A percentile compares a stretch with the other conserved stretches of the same genome.
These are phyloP conservation scores for Helicoverpa armigera DNA, from an alignment of 1,140 invertebrate species.

Conservation along the genomic window DNA sequence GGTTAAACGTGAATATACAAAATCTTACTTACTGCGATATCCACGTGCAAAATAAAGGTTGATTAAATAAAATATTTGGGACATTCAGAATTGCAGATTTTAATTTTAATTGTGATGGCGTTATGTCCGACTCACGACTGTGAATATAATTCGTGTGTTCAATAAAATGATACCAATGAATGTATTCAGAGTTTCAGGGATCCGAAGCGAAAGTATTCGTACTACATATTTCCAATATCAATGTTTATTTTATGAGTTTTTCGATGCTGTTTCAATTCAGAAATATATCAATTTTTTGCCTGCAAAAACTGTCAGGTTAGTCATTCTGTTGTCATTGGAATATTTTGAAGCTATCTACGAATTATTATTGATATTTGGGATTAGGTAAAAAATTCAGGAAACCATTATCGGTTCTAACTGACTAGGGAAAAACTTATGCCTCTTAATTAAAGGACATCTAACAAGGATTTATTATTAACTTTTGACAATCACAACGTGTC, in stretches of 20 bases:
- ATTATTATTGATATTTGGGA: too few species aligned
- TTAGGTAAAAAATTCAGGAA: too few species aligned
- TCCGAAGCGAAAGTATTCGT: neutral
- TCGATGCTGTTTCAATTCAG: neutral
- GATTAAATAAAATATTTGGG: neutral
- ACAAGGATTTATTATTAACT: too few species aligned
- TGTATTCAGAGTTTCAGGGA: neutral
- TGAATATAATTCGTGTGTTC: neutral
- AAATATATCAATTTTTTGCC: too few species aligned
- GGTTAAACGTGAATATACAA: neutral
- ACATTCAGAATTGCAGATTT: neutral
- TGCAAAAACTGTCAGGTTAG: too few species aligned
- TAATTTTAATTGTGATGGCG: neutral
- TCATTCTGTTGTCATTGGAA: too few species aligned
- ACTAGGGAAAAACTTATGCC: too few species aligned
- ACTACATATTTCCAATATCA: too few species aligned
- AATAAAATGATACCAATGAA: neutral
- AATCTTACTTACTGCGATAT: neutral
- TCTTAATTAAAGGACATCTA: too few species aligned
- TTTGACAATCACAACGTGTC: too few species aligned
- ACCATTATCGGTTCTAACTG: too few species aligned
- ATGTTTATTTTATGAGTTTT: neutral
- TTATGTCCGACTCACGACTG: neutral
- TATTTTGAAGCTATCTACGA: too few species aligned
- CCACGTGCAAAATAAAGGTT: neutral